Conservation (phyloP, 2,888 invertebrate genomes). For the Drosophila borborema region DNA sequence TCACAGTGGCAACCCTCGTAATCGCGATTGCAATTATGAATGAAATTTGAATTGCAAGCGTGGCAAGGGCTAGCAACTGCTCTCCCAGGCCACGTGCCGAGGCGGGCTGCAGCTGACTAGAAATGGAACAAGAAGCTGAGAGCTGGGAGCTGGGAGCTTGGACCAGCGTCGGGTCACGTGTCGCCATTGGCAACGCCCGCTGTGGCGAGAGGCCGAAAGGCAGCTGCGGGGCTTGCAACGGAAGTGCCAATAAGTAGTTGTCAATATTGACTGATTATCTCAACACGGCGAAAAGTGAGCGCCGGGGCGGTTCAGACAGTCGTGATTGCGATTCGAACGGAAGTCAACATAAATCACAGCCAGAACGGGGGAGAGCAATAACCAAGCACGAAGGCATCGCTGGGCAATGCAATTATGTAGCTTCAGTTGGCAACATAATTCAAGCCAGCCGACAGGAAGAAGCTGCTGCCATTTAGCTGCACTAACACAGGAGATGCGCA, state of each 20-base stretch:
- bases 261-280: slow-evolving; percentile 84
- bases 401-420: slow-evolving; percentile 71
- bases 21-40: slow-evolving; percentile 71
- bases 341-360: slow-evolving; percentile 78
- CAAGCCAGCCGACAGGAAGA: slow-evolving; percentile 73
- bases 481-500: slow-evolving; percentile 72
- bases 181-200: slow-evolving; percentile 36
- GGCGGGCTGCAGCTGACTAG: slow-evolving; percentile 32
- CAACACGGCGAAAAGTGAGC: slow-evolving; percentile 55
- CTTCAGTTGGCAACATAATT: slow-evolving; percentile 69
- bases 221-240: slow-evolving; percentile 47
- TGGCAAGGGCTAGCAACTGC: slow-evolving; percentile 23
- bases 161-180: slow-evolving; percentile 51
- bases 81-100: slow-evolving; percentile 45
- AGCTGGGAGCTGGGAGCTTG: slow-evolving; percentile 6
- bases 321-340: slow-evolving; percentile 74
- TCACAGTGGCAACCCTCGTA: slow-evolving; percentile 28
- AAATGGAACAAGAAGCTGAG: neutral
- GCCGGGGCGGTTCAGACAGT: slow-evolving; percentile 26
- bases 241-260: slow-evolving; percentile 84
- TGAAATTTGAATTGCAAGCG: slow-evolving; percentile 75
- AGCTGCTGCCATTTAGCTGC: slow-evolving; percentile 75
- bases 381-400: neutral
- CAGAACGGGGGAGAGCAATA: slow-evolving; percentile 13
- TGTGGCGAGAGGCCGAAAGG: neutral